Percentiles rank a stretch among this genome's conserved stretches.
phyloP scores from a whole-genome alignment of 2,113 vertebrate genomes.

The Petrocephalus zakoni region DNA sequence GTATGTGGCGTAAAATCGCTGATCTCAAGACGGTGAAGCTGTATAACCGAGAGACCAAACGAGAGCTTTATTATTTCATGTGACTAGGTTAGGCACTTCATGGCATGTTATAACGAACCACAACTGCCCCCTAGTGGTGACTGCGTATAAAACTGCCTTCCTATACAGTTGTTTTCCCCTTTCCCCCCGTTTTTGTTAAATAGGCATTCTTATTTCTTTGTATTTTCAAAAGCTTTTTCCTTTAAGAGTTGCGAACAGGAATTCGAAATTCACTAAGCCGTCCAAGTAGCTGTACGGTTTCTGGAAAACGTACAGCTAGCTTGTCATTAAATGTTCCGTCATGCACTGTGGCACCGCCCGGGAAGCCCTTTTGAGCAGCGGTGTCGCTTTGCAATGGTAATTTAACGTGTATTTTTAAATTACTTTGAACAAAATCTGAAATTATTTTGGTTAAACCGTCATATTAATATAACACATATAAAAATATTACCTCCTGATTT shows the following conservation, averaged over 20 bases:
- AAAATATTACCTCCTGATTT: background rate
- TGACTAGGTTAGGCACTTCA: background rate
- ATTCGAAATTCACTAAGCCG: background rate
- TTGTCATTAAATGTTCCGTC: background rate
- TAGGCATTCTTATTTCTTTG: background rate
- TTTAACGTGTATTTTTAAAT: background rate
- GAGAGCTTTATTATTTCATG: background rate
- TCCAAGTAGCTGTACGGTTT: background rate
- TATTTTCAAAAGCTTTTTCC: background rate
- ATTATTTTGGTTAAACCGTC: background rate
- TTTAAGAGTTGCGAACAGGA: background rate
- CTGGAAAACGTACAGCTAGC: background rate
- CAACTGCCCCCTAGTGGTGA: constrained; percentile 54
- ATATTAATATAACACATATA: background rate
- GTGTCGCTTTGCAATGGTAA: background rate
- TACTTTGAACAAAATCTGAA: background rate
- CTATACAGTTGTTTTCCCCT: background rate
- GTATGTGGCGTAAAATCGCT: background rate
- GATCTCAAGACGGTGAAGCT: background rate
- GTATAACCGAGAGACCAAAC: background rate
- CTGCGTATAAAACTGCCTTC: constrained; percentile 28
- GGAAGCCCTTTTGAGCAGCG: background rate
- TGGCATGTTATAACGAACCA: constrained; percentile 36
- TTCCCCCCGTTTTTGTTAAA: background rate
- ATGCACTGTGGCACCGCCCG: background rate